Evolutionary conservation across 2,797 vertebrate genomes (phyloP), one percentile per base, ranked within the genome.

Genomic region (Rhabdomys pumilio): DNA sequence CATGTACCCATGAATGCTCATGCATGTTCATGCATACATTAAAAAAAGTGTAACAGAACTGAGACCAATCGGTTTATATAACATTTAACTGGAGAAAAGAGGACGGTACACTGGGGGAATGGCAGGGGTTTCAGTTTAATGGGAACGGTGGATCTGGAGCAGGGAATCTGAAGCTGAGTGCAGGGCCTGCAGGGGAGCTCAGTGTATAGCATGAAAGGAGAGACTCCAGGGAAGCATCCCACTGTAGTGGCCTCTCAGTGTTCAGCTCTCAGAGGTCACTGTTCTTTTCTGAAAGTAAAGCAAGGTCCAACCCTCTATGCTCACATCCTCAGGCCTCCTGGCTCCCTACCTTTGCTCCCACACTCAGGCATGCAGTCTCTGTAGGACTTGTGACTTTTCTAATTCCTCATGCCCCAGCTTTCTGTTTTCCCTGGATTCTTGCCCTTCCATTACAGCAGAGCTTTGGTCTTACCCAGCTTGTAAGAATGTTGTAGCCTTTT

Each of bases 251-350:
- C 67, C 80, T 24, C 69, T 82, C 67, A 47, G 44, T 85, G 77
- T 81, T 22, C 7, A 20, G 34, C 34, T 85, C 41, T 75, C 31
- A 47, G 26, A n/a, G 26, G 44, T 72, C 59, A 61, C 12, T 38
- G 14, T 59, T 72, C 22, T 73, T 87, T 90, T 29, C 31, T 69
- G 87, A 72, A 63, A 90, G 31, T 75, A 81, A 90, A 90, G 47
- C 47, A 41, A 84, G 57, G 9, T 44, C 19, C 22, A 55, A 26
- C 17, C 5, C 19, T 34, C 22, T 10, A 12, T 29, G 20, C 17
- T n/a, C 61, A 31, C 55, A 29, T 6, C 34, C 17, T 26, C 17
- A 7, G 24, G 10, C 34, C 17, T 24, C n/a, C 47, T 50, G 61
- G 17, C 34, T 41, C 34, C 9, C 29, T 9, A 3, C 17, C 19